Evolutionary conservation across 1,140 invertebrate species (phyloP), one percentile per base, ranked within the genome.

Genomic region (Schlechtendalia chinensis): DNA sequence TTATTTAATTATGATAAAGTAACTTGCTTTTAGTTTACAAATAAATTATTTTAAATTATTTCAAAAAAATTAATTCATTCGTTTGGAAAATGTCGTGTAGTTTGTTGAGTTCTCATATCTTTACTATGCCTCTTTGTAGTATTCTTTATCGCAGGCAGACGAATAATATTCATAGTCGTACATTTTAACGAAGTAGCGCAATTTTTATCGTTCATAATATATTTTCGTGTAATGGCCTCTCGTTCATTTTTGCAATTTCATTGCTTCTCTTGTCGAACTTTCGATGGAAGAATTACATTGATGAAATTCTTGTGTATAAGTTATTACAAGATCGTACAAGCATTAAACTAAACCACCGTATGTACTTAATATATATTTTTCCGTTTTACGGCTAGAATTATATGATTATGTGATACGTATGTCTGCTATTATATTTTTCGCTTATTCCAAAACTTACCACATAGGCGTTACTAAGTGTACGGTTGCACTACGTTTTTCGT

Each of bases 91-190:
- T 69, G 39, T 10, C 14, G 39, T 69, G 47, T 69, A 27, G 67
- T 50, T 69, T 17, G 47, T 69, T 16, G 16, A 12, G 8, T 17
- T 50, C 22, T 50, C 65, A 14, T 24, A 24, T 24, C 5, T 69
- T 69, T 69, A 69, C 39, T 24, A 50, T 47, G 47, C 67, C 45
- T 50, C 22, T 69, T 69, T 47, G 32, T 47, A 22, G n/a, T 69
- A 16, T 50, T 27, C 14, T 50, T 2, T 47, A 24, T 69, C 8
- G 5, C 45, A 14, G 22, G 22, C 45, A 50, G 12, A 3, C 10
- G 24, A 16, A n/a, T n/a, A n/a, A n/a, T n/a, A n/a, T n/a, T 50
- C 24, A 24, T 8, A 59, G n/a, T 0, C 22, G 8, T 50, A 24
- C 1, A 69, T 47, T 24, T 12, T 10, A 50, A 50, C 45, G 22